Evolutionary conservation across 2,113 vertebrate species (phyloP).

Genomic region (Pygoscelis adeliae): DNA sequence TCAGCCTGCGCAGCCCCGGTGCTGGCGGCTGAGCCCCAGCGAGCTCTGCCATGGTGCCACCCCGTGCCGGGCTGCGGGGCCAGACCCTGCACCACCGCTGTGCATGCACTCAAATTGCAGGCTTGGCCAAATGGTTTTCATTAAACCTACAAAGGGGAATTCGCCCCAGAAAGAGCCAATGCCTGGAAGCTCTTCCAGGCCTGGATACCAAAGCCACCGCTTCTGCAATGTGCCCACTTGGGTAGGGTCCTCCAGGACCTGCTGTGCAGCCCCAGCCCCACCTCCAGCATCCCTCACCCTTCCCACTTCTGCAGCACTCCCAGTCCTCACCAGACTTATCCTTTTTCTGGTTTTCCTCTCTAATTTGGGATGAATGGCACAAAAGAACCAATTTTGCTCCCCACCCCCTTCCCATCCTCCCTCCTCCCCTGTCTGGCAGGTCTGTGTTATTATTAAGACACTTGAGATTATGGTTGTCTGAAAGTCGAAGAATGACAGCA

Average conservation of each 20-base stretch:
- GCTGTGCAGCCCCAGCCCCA: not conserved
- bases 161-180: not conserved
- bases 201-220: not conserved
- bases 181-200: not conserved
- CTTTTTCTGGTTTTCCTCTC: not conserved
- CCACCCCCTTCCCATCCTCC: not conserved
- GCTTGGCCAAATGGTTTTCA: not conserved
- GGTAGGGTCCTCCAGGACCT: not conserved
- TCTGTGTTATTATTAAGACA: slow-evolving; percentile 71
- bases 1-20: not conserved
- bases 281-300: not conserved
- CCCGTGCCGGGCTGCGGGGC: no score
- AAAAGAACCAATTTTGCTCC: slow-evolving; percentile 20
- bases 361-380: not conserved
- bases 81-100: accelerated
- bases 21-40: not conserved
- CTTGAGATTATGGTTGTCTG: slow-evolving; percentile 70
- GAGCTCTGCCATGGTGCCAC: not conserved
- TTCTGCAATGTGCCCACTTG: not conserved
- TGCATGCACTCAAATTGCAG: not conserved
- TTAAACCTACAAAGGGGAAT: not conserved
- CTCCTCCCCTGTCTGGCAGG: slow-evolving; percentile 58
- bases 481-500: slow-evolving; percentile 64
- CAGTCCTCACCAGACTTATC: not conserved
- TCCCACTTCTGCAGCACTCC: not conserved